Evolutionary conservation across 2,797 vertebrate genomes (phyloP), one percentile per base, ranked within the genome.

Genomic region (Sebastolobus alascanus): DNA sequence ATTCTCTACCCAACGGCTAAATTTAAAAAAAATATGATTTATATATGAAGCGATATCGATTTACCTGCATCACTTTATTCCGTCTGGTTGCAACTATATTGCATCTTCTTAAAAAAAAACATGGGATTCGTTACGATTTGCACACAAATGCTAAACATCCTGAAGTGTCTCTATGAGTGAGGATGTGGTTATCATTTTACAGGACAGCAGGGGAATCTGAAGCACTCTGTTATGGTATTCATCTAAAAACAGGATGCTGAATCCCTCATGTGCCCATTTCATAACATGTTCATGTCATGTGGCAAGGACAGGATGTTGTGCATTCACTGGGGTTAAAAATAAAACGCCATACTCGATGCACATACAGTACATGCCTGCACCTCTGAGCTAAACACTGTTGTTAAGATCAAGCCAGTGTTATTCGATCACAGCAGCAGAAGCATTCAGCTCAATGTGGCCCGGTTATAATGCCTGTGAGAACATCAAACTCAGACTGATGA

Each of bases 191-290:
- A 74, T 77, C 54, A 58, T 90, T 87, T 91, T 75, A 89, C 79
- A 78, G 73, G 85, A 79, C 38, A 76, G 55, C 3, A 1, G 59
- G 83, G 64, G 80, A 81, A 84, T 66, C 81, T 68, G 58, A 84
- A 85, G 81, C 74, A 5, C 77, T 86, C 64, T 81, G 25, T 25
- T 25, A 25, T 79, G 55, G 84, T 79, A 73, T 77, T 75, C 68
- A 68, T 78, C 84, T 80, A 75, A 90, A 85, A 92, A 86, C 89
- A 91, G 92, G 91, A 93, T 80, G 81, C 70, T 43, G 67, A 90
- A 86, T 83, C 84, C 76, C 87, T 87, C 55, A 37, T 84, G 92
- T 85, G 78, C 85, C 75, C 82, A 77, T 93, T 90, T 91, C 84
- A 83, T 77, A 87, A 87, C 84, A 85, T 68, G 81, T 77, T 74